Percentiles rank a stretch among this genome's conserved stretches.
Evolutionary conservation across 37 sponge, comb jelly and placozoan genomes (phyloP).

Genomic region (Aplysina aerophoba): DNA sequence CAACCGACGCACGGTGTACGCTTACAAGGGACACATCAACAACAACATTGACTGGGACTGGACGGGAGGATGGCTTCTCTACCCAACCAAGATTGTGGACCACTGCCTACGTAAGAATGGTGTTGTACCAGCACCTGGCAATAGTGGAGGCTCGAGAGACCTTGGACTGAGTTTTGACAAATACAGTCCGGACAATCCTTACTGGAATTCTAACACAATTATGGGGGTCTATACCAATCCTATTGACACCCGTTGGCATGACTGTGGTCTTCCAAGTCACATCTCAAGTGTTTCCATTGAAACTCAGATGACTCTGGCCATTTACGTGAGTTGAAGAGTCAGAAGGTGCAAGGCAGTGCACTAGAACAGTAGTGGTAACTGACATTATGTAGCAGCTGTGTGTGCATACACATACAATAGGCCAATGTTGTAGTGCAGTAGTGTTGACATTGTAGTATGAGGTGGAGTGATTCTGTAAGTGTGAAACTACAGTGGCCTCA

Average conservation of each 20-base stretch:
- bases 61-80: constrained; percentile 11
- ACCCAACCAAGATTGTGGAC: constrained; percentile 23
- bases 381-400: too few relatives aligned
- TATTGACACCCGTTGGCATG: constrained; percentile 41
- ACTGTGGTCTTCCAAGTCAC: constrained; percentile 12
- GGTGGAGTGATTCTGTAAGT: too few relatives aligned
- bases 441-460: too few relatives aligned
- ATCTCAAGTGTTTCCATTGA: background rate
- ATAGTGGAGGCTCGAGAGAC: too few relatives aligned
- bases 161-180: constrained; percentile 42
- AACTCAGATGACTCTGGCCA: constrained; percentile 41
- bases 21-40: constrained; percentile 25
- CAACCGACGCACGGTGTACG: constrained; percentile 22
- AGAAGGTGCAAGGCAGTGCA: too few relatives aligned
- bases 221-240: background rate
- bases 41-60: constrained; percentile 37
- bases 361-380: too few relatives aligned
- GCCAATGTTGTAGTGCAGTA: too few relatives aligned
- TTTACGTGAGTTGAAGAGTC: constrained; percentile 15
- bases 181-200: background rate
- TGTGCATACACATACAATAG: too few relatives aligned
- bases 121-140: constrained; percentile 26
- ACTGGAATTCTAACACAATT: constrained; percentile 8
- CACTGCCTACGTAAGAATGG: constrained; percentile 5
- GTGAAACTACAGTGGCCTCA: too few relatives aligned